Conservation (phyloP, 2,113 vertebrate genomes). For the Petroica traversi region DNA sequence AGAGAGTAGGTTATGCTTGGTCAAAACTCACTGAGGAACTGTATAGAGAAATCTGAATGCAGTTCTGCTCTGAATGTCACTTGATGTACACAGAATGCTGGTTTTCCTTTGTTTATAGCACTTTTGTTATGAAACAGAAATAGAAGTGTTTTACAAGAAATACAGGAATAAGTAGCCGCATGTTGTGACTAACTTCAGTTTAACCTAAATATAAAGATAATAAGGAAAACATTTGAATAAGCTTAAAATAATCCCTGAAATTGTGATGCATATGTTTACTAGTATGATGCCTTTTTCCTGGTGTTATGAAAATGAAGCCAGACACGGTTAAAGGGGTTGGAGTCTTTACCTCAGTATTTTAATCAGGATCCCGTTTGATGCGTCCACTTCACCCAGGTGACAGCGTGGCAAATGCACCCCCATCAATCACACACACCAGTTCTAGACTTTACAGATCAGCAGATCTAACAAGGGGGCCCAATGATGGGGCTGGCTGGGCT, state of each 20-base stretch:
- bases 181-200: neutral
- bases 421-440: too few relatives aligned
- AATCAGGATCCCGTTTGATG: too few relatives aligned
- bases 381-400: too few relatives aligned
- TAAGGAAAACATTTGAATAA: neutral
- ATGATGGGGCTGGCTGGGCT: too few relatives aligned
- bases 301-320: too few relatives aligned
- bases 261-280: neutral
- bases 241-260: neutral
- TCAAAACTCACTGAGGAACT: neutral
- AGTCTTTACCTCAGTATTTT: too few relatives aligned
- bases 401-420: too few relatives aligned
- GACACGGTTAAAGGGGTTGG: too few relatives aligned
- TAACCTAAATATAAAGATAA: neutral
- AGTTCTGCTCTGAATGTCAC: neutral
- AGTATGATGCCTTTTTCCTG: too few relatives aligned
- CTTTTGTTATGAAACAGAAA: neutral
- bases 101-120: neutral
- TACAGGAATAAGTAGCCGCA: neutral
- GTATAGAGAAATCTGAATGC: neutral
- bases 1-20: neutral
- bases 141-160: neutral
- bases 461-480: too few relatives aligned
- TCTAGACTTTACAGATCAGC: too few relatives aligned
- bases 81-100: neutral